Evolutionary conservation across 2,113 vertebrate genomes (phyloP), one percentile per base, ranked within the genome.

Genomic region (Trichechus manatus): DNA sequence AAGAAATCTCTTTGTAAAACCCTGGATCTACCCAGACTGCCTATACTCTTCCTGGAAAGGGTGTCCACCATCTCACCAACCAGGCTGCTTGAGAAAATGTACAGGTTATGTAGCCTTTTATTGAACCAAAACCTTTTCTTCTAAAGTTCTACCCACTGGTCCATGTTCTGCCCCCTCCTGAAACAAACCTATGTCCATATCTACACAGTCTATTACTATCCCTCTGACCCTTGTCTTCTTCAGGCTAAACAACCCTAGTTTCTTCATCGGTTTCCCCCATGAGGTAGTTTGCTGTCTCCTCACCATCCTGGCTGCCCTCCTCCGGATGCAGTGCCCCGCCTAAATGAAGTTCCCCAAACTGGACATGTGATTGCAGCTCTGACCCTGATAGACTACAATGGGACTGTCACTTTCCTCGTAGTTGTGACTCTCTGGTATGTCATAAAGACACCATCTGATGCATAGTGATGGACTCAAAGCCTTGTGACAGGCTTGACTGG

Each of bases 291-390:
- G 36, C 36, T 47, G 1, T 94, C 56, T 89, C 56, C 90, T 96
- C 61, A 96, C 93, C 97, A 97, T 95, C 33, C 31, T 94, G 86
- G 93, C 20, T 56, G 91, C 80, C 86, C 91, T 95, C 83, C 86
- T 87, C 87, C 3, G 1, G 92, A 56, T 36, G 44, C 83, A 74
- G 56, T 23, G 61, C 80, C 82, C 78, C 3, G 6, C 63, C 86
- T 89, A 61, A 77, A 31, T 36, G 85, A 88, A 87, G 68, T 47
- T 36, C 44, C 81, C 19, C 42, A 89, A 42, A 66, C 29, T 74
- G 79, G 44, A 33, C 4, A 8, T 53, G 7, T 50, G 82, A 87
- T 70, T 80, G 14, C n/a, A 81, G 91, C 23, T 81, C 44, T 74
- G 70, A 77, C 13, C 5, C 29, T 27, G 11, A 27, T 3, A 83